These are phyloP conservation scores for Ascidia mentula DNA, from an alignment of 23 tunicate species.

Conservation along the genomic window DNA sequence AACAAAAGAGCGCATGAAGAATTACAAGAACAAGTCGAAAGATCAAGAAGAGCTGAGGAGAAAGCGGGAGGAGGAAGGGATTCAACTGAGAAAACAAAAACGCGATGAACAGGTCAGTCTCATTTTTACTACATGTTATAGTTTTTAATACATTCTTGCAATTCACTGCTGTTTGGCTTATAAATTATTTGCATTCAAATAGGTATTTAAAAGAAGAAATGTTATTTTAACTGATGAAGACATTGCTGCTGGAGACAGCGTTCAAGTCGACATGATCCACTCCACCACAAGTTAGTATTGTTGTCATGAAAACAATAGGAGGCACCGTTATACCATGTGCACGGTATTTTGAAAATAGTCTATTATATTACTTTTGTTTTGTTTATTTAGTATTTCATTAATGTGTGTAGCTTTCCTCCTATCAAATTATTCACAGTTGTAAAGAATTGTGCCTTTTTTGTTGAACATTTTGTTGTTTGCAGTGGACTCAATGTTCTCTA, in stretches of 20 bases:
- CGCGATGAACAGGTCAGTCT: conserved; percentile 69
- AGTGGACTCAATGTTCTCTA: too few relatives aligned
- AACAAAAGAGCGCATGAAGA: conserved; percentile 72
- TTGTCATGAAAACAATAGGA: not conserved
- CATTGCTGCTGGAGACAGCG: conserved; percentile 19
- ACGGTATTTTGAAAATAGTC: too few relatives aligned
- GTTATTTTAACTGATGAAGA: conserved; percentile 33
- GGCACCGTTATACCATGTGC: too few relatives aligned
- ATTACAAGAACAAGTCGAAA: conserved; percentile 85
- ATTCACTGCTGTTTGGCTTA: not conserved
- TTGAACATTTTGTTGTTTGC: too few relatives aligned
- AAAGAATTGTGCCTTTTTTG: too few relatives aligned
- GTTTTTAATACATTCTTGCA: not conserved
- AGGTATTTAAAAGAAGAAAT: conserved; percentile 88
- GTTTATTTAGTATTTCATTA: too few relatives aligned
- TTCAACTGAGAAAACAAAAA: conserved; percentile 87
- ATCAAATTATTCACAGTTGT: too few relatives aligned
- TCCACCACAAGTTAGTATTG: conserved; percentile 40
- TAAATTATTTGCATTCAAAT: not conserved
- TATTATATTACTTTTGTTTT: too few relatives aligned
- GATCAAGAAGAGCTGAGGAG: conserved; percentile 81
- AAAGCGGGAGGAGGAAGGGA: conserved; percentile 90
- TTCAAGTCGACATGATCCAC: conserved; percentile 33
- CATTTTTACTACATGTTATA: conserved; percentile 3
- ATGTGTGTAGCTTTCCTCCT: too few relatives aligned